Evolutionary conservation across 64 coral and sea anemone genomes (phyloP).

Genomic region (Montipora sp.): DNA sequence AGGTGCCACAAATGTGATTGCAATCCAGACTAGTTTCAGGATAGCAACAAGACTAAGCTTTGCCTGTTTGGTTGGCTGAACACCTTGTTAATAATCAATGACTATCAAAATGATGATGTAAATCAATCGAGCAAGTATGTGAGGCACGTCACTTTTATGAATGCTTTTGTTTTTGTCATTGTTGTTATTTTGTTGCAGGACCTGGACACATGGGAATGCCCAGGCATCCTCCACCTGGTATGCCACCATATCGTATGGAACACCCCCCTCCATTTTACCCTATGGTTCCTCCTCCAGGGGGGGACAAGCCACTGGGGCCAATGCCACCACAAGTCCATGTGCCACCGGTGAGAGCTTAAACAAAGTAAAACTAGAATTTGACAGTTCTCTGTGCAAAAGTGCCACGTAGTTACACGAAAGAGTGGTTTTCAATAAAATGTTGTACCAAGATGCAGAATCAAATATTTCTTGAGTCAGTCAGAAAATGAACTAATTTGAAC

Average conservation of each 20-base stretch:
- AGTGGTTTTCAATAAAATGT: too few relatives aligned
- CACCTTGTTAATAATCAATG: not conserved
- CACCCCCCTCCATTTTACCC: constrained; percentile 47
- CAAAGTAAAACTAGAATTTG: not conserved
- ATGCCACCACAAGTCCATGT: constrained; percentile 50
- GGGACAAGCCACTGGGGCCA: constrained; percentile 48
- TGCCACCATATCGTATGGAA: constrained; percentile 60
- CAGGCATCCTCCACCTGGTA: constrained; percentile 59
- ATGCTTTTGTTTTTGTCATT: not conserved
- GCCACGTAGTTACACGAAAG: too few relatives aligned
- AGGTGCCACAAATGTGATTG: too few relatives aligned
- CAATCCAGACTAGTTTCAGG: too few relatives aligned
- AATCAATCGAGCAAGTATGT: not conserved
- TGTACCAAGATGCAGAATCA: too few relatives aligned
- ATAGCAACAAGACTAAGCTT: not conserved
- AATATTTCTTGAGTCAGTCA: too few relatives aligned
- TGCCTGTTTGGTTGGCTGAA: not conserved
- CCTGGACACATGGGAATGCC: constrained; percentile 54
- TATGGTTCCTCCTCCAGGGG: constrained; percentile 43
- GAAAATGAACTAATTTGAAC: too few relatives aligned
- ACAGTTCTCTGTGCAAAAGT: not conserved
- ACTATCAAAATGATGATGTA: not conserved
- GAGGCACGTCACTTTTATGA: too few relatives aligned
- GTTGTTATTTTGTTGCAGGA: not conserved
- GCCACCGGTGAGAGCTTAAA: constrained; percentile 15